Evolutionary conservation across 2,888 invertebrate genomes (phyloP), one percentile per base, ranked within the genome.

Genomic region (Notocelia uddmanniana): DNA sequence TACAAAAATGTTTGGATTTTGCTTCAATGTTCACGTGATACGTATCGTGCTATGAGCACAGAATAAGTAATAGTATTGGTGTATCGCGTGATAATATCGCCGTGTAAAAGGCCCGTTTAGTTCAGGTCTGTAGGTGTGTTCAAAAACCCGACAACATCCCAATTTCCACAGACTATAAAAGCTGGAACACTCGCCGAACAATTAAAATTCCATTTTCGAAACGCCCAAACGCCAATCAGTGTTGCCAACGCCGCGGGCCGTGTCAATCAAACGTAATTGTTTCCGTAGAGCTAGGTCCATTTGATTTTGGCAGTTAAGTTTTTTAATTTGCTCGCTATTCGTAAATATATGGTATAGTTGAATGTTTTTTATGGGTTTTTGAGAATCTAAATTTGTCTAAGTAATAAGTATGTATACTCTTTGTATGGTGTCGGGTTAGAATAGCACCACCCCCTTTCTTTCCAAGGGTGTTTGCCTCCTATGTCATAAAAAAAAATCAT

Each of bases 251-350:
- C 81, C 78, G 67, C 76, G 75, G 77, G 81, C 78, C 59, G 62
- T 74, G 77, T 80, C 80, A 77, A 76, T 80, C 80, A 80, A 58
- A 64, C 69, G 58, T 73, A 70, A 74, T 74, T 73, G 73, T 73
- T 73, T 68, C 68, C 58, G 45, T 26, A 18, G 48, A 31, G 62
- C 18, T 11, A 13, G 50, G 63, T 52, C 50, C 31, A 15, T 63
- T 63, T 34, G 50, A 63, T 63, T 63, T 34, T 63, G 63, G 52
- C 60, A 48, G 63, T 34, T 52, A 52, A 34, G 9, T 63, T 52
- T 63, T 63, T 63, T 21, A 52, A 63, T 52, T 52, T 52, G 18
- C 15, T 15, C 34, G n/a, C n/a, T 21, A 18, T 34, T 57, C 18
- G 21, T 45, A 45, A 60, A 45, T 57, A 31, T 23, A 5, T 15